Base-by-base conservation (phyloP, 2,797 vertebrate genomes). In the Danio albolineatus region DNA sequence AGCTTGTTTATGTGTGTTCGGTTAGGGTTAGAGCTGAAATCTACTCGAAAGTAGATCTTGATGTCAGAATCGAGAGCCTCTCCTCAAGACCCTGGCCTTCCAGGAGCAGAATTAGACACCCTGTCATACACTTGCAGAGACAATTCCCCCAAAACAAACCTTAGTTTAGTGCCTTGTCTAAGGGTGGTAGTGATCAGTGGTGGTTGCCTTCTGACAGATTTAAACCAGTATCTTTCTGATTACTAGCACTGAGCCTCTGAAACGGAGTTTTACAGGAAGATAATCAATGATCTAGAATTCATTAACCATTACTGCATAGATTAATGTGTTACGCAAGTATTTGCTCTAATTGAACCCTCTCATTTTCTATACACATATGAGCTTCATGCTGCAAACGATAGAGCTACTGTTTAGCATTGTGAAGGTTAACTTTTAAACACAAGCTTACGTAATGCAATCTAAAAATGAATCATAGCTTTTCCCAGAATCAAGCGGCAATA, bases 401-500 rank as follows among this genome's bases (percentile, higher is more conserved):
- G 44, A 57, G 39, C 39, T 59, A 46, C 73, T 59, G 46, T 72
- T 57, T 72, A 56, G 5, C 38, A 16, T 13, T 21, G 13, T 39
- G 66, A 70, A 12, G 48, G 48, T 70, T 69, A 39, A 28, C 39
- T 70, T 70, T 39, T 36, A 46, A 43, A 28, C 2, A 8, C 39
- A 21, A 38, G 12, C 51, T 56, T 21, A 10, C 2, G 1, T 21
- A 72, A 72, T 49, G 1, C 6, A 14, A 49, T 49, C 28, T 39
- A 74, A 49, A 39, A 54, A 54, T 54, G 0, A 43, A 65, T 76
- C 6, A 65, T 28, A 43, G 73, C 7, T 43, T 64, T 62, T 65
- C 48, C 36, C 12, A 28, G 60, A 39, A 48, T 44, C 17, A 36
- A 54, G 38, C 19, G 14, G 13, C 9, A 43, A 12, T 44, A 54